Base-by-base conservation (phyloP, 23 tunicate species). In the Botrylloides violaceus region DNA sequence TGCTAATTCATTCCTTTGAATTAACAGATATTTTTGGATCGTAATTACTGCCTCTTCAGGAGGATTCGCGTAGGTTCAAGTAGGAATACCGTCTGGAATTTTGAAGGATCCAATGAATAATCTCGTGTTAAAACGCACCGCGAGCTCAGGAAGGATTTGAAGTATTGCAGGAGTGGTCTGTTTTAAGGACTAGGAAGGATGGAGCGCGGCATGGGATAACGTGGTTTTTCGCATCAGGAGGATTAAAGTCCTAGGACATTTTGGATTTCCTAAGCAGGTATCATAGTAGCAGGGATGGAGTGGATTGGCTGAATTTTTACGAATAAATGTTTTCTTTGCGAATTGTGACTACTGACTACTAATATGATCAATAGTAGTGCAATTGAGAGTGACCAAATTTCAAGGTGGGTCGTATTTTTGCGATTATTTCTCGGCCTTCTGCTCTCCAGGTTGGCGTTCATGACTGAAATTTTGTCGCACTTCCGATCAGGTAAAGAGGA, bases 31-130 rank as follows among this genome's bases (percentile, higher is more conserved):
- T 43, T n/a, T 43, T 43, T 43, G 53, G 53, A 43, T 43, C 53
- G 53, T 43, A 43, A 43, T 43, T 43, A 43, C 53, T 43, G 53
- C 53, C 53, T 43, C 53, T 43, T 43, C 53, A 7, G 53, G 53
- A 43, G 53, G 53, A 43, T 43, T 15, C 15, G 12, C 9, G 53
- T 43, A 43, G 53, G 53, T 43, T 43, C 12, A 43, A 43, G 53
- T 43, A 43, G 53, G 53, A 43, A 43, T 43, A 43, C 53, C 15
- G 53, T 15, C 15, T 9, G 15, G 53, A 43, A 9, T 43, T 43
- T 15, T n/a, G n/a, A n/a, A 15, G 53, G 53, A 43, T 43, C 53
- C 53, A n/a, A n/a, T n/a, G 53, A 43, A 43, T 43, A 7, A 43
- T 43, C 53, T 43, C 53, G 9, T 43, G 53, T 43, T 7, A 7